These are phyloP conservation scores for Malurus splendens DNA, from an alignment of 2,797 vertebrate species.

Conservation along the genomic window DNA sequence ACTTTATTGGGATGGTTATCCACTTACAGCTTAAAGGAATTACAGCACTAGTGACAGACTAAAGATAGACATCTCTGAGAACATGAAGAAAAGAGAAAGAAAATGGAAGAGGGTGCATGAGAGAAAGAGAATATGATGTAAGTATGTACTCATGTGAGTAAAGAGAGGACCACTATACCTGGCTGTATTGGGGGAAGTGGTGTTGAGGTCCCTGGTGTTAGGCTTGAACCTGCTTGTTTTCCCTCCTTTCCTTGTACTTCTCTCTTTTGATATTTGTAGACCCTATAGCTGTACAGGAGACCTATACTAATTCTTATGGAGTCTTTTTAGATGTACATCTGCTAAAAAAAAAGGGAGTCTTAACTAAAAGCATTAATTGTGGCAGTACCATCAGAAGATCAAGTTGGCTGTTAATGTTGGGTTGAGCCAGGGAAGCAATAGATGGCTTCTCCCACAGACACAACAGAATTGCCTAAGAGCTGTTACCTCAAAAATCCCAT, in stretches of 20 bases:
- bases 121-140: not conserved
- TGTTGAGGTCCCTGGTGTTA: not conserved
- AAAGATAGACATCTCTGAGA: not conserved
- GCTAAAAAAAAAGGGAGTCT: not conserved
- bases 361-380: not conserved
- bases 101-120: rapidly evolving
- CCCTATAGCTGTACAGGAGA: not conserved
- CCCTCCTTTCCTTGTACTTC: not conserved
- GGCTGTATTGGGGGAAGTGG: not conserved
- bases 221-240: not conserved
- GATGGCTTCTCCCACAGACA: not conserved
- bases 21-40: not conserved
- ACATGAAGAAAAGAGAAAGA: not conserved
- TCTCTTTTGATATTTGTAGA: not conserved
- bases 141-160: not conserved
- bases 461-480: not conserved
- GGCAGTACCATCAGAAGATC: not conserved
- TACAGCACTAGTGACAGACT: not conserved
- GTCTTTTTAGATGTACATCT: not conserved
- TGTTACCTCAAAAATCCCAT: not conserved
- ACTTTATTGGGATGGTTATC: not conserved
- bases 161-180: not conserved
- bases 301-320: not conserved
- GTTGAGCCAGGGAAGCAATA: not conserved
- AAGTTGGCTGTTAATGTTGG: not conserved